Percentiles rank a stretch among this genome's conserved stretches.
Conservation (phyloP, 2,113 vertebrate species). For the Lucifuga dentata region DNA sequence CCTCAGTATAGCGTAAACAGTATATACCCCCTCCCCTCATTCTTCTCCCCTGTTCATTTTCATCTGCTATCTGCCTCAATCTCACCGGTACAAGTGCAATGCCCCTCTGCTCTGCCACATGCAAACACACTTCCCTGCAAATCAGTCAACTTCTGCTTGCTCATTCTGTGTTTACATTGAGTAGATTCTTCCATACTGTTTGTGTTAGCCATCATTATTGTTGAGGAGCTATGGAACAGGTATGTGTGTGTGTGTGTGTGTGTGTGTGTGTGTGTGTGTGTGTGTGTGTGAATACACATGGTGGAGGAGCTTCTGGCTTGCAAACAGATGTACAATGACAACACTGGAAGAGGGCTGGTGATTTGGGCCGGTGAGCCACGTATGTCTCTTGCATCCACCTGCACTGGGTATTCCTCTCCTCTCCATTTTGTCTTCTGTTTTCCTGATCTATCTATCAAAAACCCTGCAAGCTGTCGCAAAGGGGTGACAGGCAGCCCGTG, state of each 20-base stretch:
- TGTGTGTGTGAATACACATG: constrained; percentile 13
- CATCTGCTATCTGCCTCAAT: neutral
- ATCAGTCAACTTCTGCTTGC: neutral
- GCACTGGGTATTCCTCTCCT: constrained; percentile 48
- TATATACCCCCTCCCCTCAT: neutral
- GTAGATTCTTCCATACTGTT: constrained; percentile 20
- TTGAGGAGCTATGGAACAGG: neutral
- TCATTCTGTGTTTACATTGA: constrained; percentile 11
- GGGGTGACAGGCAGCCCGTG: constrained; percentile 65
- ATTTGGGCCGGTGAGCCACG: constrained; percentile 78
- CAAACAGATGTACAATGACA: constrained; percentile 79
- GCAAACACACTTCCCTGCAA: neutral
- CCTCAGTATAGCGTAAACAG: too few species aligned
- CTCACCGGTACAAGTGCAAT: too few species aligned
- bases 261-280: constrained; percentile 1
- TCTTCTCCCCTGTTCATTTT: neutral
- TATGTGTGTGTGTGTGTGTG: constrained; percentile 11
- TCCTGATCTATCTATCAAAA: constrained; percentile 76
- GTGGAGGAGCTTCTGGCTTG: constrained; percentile 37
- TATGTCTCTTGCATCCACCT: constrained; percentile 64
- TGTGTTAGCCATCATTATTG: constrained; percentile 30
- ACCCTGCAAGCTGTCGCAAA: constrained; percentile 66
- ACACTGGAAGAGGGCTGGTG: constrained; percentile 67
- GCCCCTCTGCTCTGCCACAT: constrained; percentile 2
- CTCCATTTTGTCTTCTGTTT: constrained; percentile 48